phyloP scores from a whole-genome alignment of 2,797 vertebrate genomes.

The Crax fasciolata region DNA sequence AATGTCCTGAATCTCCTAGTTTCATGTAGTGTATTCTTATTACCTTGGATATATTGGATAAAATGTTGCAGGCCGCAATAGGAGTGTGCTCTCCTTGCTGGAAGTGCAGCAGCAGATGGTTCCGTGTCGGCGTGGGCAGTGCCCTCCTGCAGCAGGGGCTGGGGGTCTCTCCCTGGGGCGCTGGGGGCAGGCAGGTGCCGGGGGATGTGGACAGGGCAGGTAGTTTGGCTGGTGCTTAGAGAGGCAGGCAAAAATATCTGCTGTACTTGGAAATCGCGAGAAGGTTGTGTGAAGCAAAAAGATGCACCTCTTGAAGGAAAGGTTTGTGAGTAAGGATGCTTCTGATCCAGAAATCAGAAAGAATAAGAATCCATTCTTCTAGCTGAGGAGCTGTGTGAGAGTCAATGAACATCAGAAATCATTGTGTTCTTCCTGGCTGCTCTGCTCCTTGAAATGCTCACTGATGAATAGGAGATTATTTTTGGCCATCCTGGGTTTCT shows the following conservation, averaged over 20 bases:
- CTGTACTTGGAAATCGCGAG: background rate
- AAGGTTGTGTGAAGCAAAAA: background rate
- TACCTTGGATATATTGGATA: background rate
- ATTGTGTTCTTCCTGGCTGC: background rate
- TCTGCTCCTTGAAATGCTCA: background rate
- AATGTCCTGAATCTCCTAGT: background rate
- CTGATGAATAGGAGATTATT: slow-evolving; percentile 62
- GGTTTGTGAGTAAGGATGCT: background rate
- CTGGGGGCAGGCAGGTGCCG: background rate
- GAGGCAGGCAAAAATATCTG: background rate
- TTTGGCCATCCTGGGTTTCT: background rate
- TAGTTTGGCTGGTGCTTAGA: background rate
- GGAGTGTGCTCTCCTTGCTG: background rate
- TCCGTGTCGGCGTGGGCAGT: fast-evolving
- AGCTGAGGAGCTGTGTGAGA: background rate
- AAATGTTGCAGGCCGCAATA: background rate
- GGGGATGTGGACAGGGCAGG: background rate
- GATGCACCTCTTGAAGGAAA: background rate
- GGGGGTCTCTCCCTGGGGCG: background rate
- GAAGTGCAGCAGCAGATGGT: background rate
- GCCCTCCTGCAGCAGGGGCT: background rate
- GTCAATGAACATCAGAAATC: slow-evolving; percentile 1
- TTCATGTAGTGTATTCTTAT: background rate
- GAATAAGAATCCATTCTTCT: background rate
- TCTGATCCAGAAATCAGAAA: background rate